These are phyloP conservation scores for Pseudomyrmex concolor DNA, from an alignment of 1,140 invertebrate genomes.

Conservation along the genomic window DNA sequence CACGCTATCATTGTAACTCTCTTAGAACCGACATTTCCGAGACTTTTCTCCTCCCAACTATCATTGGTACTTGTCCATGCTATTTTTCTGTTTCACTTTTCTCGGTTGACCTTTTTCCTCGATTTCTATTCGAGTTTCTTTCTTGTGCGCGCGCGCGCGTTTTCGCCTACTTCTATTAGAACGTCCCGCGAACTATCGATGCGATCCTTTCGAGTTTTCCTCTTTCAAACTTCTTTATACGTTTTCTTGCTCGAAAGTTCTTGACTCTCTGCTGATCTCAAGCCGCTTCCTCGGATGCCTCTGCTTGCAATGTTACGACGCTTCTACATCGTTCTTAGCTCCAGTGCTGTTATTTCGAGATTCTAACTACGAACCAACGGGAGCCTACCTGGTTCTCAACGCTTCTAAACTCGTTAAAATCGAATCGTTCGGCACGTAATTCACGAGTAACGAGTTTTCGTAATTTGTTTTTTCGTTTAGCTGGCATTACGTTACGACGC, in stretches of 20 bases:
- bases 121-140: constrained; percentile 54
- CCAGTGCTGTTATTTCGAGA: constrained; percentile 44
- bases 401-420: constrained; percentile 8
- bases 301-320: constrained; percentile 56
- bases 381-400: neutral
- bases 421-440: constrained; percentile 38
- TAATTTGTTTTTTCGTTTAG: neutral
- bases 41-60: neutral
- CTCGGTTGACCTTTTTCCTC: constrained; percentile 43
- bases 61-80: constrained; percentile 41
- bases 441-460: constrained; percentile 37
- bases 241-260: constrained; percentile 71
- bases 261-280: constrained; percentile 64
- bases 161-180: constrained; percentile 72
- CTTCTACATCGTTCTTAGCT: constrained; percentile 47
- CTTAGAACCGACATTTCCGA: constrained; percentile 45
- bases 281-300: constrained; percentile 49
- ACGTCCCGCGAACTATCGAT: constrained; percentile 64
- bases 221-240: constrained; percentile 72
- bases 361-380: constrained; percentile 41
- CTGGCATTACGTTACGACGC: neutral
- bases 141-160: constrained; percentile 54
- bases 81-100: constrained; percentile 59
- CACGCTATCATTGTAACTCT: constrained; percentile 26
- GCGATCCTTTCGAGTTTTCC: constrained; percentile 66